A percentile compares a stretch with the other conserved stretches of the same genome.
Evolutionary conservation across 2,888 invertebrate species (phyloP).

Genomic region (Galerucella calmariensis): DNA sequence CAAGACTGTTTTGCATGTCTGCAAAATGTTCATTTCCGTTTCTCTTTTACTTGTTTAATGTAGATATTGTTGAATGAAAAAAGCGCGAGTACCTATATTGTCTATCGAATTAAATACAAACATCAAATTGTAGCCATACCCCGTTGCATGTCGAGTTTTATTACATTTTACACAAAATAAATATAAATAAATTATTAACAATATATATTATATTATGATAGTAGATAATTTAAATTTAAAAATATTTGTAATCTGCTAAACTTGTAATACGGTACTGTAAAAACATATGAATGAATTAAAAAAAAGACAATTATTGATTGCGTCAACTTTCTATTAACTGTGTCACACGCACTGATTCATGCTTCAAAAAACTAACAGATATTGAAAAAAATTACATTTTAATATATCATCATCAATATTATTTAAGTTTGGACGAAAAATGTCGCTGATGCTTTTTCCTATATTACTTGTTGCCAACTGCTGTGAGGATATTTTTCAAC

Average conservation of each 20-base stretch:
- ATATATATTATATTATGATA: slow-evolving; percentile 62
- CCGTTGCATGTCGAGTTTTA: slow-evolving; percentile 65
- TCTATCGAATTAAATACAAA: slow-evolving; percentile 44
- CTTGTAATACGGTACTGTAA: slow-evolving; percentile 64
- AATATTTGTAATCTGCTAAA: slow-evolving; percentile 64
- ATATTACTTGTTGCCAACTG: too few species aligned
- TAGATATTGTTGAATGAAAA: slow-evolving; percentile 40
- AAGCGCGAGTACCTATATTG: slow-evolving; percentile 59
- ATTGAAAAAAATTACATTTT: neutral
- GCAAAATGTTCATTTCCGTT: slow-evolving; percentile 20
- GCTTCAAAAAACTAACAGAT: neutral
- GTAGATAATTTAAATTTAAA: slow-evolving; percentile 62
- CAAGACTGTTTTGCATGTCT: too few species aligned
- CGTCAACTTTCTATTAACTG: slow-evolving; percentile 57
- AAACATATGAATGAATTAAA: slow-evolving; percentile 65
- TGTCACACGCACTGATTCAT: neutral
- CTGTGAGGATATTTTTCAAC: too few species aligned
- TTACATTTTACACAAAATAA: slow-evolving; percentile 65
- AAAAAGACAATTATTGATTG: slow-evolving; percentile 61
- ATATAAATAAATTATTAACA: slow-evolving; percentile 61
- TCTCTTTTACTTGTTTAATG: slow-evolving; percentile 40
- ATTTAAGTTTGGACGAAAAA: too few species aligned
- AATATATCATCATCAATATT: too few species aligned
- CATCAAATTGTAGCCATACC: slow-evolving; percentile 59
- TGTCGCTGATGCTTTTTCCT: too few species aligned